These are phyloP conservation scores for Epirrhoe alternata DNA, from an alignment of 2,888 invertebrate species.

Conservation along the genomic window DNA sequence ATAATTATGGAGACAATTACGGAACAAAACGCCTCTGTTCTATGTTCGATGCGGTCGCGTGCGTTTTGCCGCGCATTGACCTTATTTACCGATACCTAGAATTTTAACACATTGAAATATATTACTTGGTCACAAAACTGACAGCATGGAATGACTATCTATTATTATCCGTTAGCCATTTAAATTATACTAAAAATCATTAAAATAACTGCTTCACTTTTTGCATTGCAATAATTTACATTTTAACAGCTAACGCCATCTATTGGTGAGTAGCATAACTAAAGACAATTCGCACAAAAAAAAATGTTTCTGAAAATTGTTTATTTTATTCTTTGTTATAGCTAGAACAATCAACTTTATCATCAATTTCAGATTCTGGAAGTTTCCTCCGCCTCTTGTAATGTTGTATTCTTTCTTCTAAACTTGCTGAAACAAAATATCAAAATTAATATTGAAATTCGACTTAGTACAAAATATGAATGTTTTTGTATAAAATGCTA, in stretches of 20 bases:
- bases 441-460: not conserved
- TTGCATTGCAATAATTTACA: not conserved
- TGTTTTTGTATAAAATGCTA: too few species aligned
- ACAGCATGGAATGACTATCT: not conserved
- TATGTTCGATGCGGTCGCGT: slow-evolving; percentile 51
- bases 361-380: slow-evolving; percentile 24
- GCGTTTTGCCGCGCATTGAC: slow-evolving; percentile 54
- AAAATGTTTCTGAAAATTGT: not conserved
- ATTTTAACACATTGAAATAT: slow-evolving; percentile 20
- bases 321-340: slow-evolving; percentile 8
- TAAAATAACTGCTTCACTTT: not conserved
- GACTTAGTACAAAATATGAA: too few species aligned
- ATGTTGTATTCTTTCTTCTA: slow-evolving; percentile 92
- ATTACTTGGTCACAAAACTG: slow-evolving; percentile 23
- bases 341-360: slow-evolving; percentile 14
- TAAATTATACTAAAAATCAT: too few species aligned
- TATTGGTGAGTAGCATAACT: slow-evolving; percentile 34
- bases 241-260: slow-evolving; percentile 32
- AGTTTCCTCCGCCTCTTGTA: slow-evolving; percentile 88
- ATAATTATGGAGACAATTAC: slow-evolving; percentile 76
- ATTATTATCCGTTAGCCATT: not conserved
- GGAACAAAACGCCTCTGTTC: slow-evolving; percentile 64
- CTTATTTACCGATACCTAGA: slow-evolving; percentile 48
- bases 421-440: slow-evolving; percentile 85
- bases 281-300: not conserved